Evolutionary conservation across 2,797 vertebrate genomes (phyloP), one percentile per base, ranked within the genome.

Genomic region (Sitta carolinensis): DNA sequence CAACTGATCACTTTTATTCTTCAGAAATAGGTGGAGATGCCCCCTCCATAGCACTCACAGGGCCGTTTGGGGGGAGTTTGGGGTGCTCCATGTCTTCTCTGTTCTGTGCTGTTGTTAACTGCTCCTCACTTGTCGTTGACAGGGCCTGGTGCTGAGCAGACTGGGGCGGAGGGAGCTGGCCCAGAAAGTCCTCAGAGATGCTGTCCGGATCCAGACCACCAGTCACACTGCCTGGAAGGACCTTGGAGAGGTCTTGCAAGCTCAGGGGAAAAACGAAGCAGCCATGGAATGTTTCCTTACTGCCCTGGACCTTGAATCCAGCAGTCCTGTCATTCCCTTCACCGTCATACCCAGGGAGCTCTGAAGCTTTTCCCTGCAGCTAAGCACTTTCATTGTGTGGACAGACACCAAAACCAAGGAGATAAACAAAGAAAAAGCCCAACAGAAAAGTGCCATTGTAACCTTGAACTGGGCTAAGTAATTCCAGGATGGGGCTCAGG

Each of bases 251-350:
- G 99, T 99, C 48, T 98, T 99, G 94, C 99, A 99, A 98, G 97
- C 97, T 57, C 98, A 98, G 74, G 98, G 98, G 83, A 98, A 98
- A 93, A 95, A 97, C 1, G 98, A 99, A 97, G 99, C 98, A 0
- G 98, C 99, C 6, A 98, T 98, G 0, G 99, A 99, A 80, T 99
- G 99, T 97, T 99, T 99, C 97, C 96, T 99, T 76, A 99, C 98
- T 0, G 99, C 99, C 43, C 97, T 99, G 84, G 99, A 99, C 96
- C 98, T 99, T 34, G 99, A 99, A 97, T 98, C 99, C 92, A 99
- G 98, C 98, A 99, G 99, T 94, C 99, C 99, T 7, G 97, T 99
- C 87, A 95, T 99, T 38, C 99, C 99, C 0, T 99, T 99, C 97
- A 98, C 98, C n/a, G 97, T 99, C 97, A 99, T 99, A 93, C 98